Evolutionary conservation across 2,888 invertebrate species (phyloP).

Genomic region (Amblyjoppa fuscipennis): DNA sequence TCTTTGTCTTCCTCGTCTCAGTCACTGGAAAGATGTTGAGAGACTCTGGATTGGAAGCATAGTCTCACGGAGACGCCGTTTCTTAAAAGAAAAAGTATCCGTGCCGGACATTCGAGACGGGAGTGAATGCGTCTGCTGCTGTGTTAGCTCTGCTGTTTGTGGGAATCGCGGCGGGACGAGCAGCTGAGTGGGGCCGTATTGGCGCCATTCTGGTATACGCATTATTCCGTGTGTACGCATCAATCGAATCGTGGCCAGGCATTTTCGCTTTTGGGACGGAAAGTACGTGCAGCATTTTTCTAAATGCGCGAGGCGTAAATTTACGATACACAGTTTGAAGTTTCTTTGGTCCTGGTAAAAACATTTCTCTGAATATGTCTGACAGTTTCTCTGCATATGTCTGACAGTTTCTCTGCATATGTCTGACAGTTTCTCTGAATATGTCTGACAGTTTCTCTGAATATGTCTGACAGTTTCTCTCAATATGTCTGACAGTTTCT

Average conservation of each 20-base stretch:
- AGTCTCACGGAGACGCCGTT: conserved; percentile 59
- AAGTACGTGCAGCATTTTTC: conserved; percentile 24
- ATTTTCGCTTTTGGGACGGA: conserved; percentile 53
- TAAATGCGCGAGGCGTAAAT: too few species aligned
- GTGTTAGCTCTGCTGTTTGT: conserved; percentile 9
- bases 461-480: too few species aligned
- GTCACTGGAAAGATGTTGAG: background rate
- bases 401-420: too few species aligned
- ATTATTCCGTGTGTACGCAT: conserved; percentile 73
- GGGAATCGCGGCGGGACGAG: conserved; percentile 47
- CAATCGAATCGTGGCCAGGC: conserved; percentile 62
- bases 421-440: too few species aligned
- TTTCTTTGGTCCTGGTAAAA: too few species aligned
- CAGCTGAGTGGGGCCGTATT: conserved; percentile 61
- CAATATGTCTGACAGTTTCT: too few species aligned
- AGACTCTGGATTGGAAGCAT: conserved; percentile 18
- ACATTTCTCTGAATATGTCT: too few species aligned
- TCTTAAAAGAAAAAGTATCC: conserved; percentile 72
- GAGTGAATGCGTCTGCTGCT: conserved; percentile 64
- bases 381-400: too few species aligned
- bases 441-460: too few species aligned
- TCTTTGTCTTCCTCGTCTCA: background rate
- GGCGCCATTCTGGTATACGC: conserved; percentile 77
- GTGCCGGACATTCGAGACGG: conserved; percentile 76
- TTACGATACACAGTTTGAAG: too few species aligned